Evolutionary conservation across 2,797 vertebrate species (phyloP), one percentile per base, ranked within the genome.

Genomic region (Hypotaenidia philippensis): DNA sequence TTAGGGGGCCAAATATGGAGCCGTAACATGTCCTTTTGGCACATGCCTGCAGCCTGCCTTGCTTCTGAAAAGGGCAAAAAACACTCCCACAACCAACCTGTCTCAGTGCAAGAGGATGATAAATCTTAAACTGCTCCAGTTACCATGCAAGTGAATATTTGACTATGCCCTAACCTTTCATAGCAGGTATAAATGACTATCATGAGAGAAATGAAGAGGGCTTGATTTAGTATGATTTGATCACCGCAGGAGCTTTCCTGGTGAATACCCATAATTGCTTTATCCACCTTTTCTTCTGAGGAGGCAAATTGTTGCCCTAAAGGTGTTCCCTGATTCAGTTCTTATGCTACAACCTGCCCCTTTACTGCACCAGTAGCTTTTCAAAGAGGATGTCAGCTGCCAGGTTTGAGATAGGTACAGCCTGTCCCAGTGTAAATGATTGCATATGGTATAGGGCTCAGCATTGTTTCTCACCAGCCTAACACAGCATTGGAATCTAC

Each of bases 201-300:
- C 8, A 2, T 20, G 21, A 19, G 41, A 90, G 27, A 82, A 72
- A 65, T 66, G 3, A 93, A 86, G 38, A 70, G 66, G 59, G 27
- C 23, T 86, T 88, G 50, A 63, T 84, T 86, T 50, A 26, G 23
- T n/a, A 50, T 23, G 22, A 69, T 65, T 64, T 0, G 3, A 34
- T 65, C 65, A 55, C 50, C 82, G n/a, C 34, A 41, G 72, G 69
- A 84, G 9, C 47, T 81, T 90, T 90, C 18, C 16, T 82, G 10
- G 9, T 55, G 40, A 88, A 78, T 71, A 59, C 8, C 11, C 4
- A 0, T 53, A 64, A 77, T 13, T 47, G 27, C 11, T 83, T 83
- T 91, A 29, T 65, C 55, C 70, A 38, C 44, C 9, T 80, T 88
- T 78, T 68, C 36, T 22, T 89, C 7, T 7, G 27, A 84, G 32